phyloP scores from a whole-genome alignment of 2,888 invertebrate species.

The Amphipyra tragopoginis region DNA sequence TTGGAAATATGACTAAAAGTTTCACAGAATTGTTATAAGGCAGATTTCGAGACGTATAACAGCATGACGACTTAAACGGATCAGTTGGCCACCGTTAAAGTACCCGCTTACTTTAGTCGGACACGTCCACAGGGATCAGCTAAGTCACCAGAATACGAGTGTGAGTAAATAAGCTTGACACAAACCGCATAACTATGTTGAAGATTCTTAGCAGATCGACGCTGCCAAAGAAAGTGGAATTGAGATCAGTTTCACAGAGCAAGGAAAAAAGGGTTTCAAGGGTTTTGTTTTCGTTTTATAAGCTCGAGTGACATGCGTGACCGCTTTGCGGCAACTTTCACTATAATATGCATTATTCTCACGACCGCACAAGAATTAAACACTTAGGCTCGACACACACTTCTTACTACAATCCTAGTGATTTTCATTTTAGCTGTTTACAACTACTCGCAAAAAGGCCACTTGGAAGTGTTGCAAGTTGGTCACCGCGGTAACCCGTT shows the following conservation, averaged over 20 bases:
- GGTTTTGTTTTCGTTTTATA: slow-evolving; percentile 43
- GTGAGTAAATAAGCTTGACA: slow-evolving; percentile 55
- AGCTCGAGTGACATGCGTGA: slow-evolving; percentile 37
- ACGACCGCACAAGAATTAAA: slow-evolving; percentile 18
- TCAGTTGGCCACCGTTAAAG: slow-evolving; percentile 60
- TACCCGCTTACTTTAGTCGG: slow-evolving; percentile 60
- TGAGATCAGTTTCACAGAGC: slow-evolving; percentile 21
- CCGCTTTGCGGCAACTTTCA: slow-evolving; percentile 52
- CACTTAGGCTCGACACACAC: background rate
- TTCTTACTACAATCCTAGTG: too few species aligned
- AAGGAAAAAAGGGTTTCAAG: slow-evolving; percentile 26
- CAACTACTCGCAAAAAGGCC: background rate
- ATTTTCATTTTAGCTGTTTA: slow-evolving; percentile 2
- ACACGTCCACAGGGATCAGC: slow-evolving; percentile 55
- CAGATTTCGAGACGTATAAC: slow-evolving; percentile 47
- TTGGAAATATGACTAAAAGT: slow-evolving; percentile 38
- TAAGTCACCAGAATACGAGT: slow-evolving; percentile 50
- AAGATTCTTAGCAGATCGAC: slow-evolving; percentile 34
- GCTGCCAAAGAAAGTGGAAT: slow-evolving; percentile 36
- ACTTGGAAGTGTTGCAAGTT: slow-evolving; percentile 15
- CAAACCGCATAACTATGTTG: slow-evolving; percentile 44
- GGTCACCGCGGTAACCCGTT: slow-evolving; percentile 19
- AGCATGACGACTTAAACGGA: slow-evolving; percentile 58
- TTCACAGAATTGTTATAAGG: slow-evolving; percentile 48
- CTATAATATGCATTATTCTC: slow-evolving; percentile 33